phyloP scores from a whole-genome alignment of 2,113 vertebrate genomes.

The Cynocephalus volans region DNA sequence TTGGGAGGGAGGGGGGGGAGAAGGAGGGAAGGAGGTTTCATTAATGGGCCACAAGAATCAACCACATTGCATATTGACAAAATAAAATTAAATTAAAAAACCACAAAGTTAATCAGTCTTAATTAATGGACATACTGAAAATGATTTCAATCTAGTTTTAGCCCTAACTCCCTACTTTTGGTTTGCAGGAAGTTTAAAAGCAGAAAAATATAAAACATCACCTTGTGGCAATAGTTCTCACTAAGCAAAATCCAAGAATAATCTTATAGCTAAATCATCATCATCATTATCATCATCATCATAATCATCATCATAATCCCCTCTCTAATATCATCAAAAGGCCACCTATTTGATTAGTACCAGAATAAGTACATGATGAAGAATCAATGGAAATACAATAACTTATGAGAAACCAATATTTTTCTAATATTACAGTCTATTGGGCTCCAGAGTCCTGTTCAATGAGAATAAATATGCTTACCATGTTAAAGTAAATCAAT shows the following conservation, averaged over 20 bases:
- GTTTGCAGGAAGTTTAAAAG: background rate
- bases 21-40: too few species aligned
- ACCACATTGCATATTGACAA: too few species aligned
- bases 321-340: background rate
- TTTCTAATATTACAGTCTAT: background rate
- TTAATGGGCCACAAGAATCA: too few species aligned
- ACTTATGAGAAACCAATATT: background rate
- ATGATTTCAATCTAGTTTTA: too few species aligned
- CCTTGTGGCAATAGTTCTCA: background rate
- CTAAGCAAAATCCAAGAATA: background rate
- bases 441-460: background rate
- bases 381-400: background rate
- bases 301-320: too few species aligned
- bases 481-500: background rate
- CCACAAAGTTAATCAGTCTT: background rate
- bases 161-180: background rate
- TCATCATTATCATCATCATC: too few species aligned
- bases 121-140: too few species aligned
- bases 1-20: too few species aligned
- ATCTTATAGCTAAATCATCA: background rate
- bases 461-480: background rate
- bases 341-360: background rate
- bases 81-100: too few species aligned
- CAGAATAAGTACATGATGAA: background rate
- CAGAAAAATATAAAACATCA: background rate